phyloP scores from a whole-genome alignment of 2,797 vertebrate genomes.

The Phrynocephalus vlangalii region DNA sequence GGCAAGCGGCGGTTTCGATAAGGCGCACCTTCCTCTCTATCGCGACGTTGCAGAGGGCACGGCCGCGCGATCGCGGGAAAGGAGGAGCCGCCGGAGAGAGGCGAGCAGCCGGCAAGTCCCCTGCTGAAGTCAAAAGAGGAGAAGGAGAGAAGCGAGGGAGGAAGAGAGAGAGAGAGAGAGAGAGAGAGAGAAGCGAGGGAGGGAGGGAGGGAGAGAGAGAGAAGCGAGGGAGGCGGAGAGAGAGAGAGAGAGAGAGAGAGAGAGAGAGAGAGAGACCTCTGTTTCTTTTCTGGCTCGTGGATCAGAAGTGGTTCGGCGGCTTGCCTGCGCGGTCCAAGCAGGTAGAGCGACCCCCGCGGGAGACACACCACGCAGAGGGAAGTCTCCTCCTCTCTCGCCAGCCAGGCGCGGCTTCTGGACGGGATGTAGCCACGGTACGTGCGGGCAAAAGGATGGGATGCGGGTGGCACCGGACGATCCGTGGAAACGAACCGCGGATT shows the following conservation, averaged over 20 bases:
- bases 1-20: slow-evolving; percentile 55
- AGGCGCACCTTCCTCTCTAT: slow-evolving; percentile 51
- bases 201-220: not conserved
- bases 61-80: not conserved
- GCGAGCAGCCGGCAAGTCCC: slow-evolving; percentile 3
- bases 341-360: not conserved
- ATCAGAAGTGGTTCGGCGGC: not conserved
- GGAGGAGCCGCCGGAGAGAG: slow-evolving; percentile 18
- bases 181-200: no score
- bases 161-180: not conserved
- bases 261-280: not conserved
- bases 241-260: not conserved
- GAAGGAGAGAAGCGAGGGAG: slow-evolving; percentile 16
- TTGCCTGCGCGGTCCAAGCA: slow-evolving; percentile 37
- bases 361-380: not conserved
- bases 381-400: not conserved
- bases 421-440: slow-evolving; percentile 17
- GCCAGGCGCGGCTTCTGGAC: not conserved
- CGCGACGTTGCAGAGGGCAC: slow-evolving; percentile 48
- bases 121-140: slow-evolving; percentile 17
- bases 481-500: no score
- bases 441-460: not conserved
- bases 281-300: not conserved
- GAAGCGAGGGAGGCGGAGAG: not conserved
- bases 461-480: not conserved